Evolutionary conservation across 2,888 invertebrate species (phyloP).

Genomic region (Iphiclides podalirius): DNA sequence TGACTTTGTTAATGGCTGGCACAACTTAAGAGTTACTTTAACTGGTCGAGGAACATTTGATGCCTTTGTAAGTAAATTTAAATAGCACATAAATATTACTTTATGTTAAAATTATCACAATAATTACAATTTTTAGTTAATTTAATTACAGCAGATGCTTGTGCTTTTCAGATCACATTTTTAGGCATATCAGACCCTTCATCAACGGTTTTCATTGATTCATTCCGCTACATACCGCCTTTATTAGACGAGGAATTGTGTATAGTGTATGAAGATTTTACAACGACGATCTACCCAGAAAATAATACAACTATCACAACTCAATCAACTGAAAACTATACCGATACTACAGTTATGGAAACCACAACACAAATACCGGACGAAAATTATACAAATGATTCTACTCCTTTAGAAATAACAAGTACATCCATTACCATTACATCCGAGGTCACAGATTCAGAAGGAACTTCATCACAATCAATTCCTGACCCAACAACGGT

Average conservation of each 20-base stretch:
- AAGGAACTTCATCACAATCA: background rate
- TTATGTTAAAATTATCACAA: background rate
- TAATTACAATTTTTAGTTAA: background rate
- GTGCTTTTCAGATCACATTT: slow-evolving; percentile 29
- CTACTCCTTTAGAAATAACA: slow-evolving; percentile 3
- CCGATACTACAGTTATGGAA: slow-evolving; percentile 4
- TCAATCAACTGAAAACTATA: background rate
- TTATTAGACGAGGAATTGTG: slow-evolving; percentile 14
- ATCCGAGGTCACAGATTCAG: background rate
- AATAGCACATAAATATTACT: background rate
- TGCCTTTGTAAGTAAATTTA: slow-evolving; percentile 32
- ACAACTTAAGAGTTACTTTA: slow-evolving; percentile 24
- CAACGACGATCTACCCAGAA: slow-evolving; percentile 1
- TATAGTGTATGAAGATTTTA: slow-evolving; percentile 9
- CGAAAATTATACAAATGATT: background rate
- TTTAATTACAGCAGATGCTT: no score
- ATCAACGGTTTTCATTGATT: slow-evolving; percentile 30
- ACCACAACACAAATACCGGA: background rate
- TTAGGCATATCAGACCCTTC: slow-evolving; percentile 24
- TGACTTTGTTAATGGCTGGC: slow-evolving; percentile 33
- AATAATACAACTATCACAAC: background rate
- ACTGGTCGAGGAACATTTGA: slow-evolving; percentile 26
- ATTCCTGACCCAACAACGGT: slow-evolving; percentile 5
- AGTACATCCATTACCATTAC: slow-evolving; percentile 4
- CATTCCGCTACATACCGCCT: slow-evolving; percentile 32